These are phyloP conservation scores for Tethya wilhelma DNA, from an alignment of 37 sponge, comb jelly and placozoan genomes.

Conservation along the genomic window DNA sequence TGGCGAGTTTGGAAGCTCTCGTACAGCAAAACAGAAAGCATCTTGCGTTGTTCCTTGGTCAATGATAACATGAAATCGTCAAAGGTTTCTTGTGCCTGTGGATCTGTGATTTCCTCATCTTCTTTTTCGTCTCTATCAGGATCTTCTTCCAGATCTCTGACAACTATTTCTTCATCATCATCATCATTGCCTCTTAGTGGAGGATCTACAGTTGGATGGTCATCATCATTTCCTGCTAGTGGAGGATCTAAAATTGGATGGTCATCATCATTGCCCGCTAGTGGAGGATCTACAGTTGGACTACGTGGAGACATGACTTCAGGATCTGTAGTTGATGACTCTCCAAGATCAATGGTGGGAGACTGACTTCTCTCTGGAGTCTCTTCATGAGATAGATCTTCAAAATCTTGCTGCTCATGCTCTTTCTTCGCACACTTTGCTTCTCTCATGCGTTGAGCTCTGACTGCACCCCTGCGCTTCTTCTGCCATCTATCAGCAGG, in stretches of 20 bases:
- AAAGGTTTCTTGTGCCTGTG: too few relatives aligned
- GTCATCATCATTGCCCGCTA: too few relatives aligned
- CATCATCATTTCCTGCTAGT: too few relatives aligned
- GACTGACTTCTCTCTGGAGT: too few relatives aligned
- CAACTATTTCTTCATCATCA: not conserved
- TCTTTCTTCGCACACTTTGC: not conserved
- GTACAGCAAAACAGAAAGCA: not conserved
- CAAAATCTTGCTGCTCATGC: not conserved
- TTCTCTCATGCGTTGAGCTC: constrained; percentile 8
- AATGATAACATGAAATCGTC: not conserved
- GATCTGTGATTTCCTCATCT: too few relatives aligned
- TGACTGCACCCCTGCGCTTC: not conserved
- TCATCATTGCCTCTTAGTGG: too few relatives aligned
- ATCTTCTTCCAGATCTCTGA: not conserved
- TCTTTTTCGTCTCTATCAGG: not conserved
- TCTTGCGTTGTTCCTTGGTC: not conserved
- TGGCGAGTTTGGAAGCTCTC: constrained; percentile 2
- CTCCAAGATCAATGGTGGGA: too few relatives aligned
- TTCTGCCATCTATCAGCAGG: not conserved
- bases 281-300: too few relatives aligned
- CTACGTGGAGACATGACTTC: not conserved
- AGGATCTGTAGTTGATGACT: not conserved
- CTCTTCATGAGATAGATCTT: not conserved
- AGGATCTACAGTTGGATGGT: too few relatives aligned
- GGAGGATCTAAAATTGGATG: too few relatives aligned